Conservation (phyloP, 2,113 vertebrate genomes). For the Atlantisia rogersi region DNA sequence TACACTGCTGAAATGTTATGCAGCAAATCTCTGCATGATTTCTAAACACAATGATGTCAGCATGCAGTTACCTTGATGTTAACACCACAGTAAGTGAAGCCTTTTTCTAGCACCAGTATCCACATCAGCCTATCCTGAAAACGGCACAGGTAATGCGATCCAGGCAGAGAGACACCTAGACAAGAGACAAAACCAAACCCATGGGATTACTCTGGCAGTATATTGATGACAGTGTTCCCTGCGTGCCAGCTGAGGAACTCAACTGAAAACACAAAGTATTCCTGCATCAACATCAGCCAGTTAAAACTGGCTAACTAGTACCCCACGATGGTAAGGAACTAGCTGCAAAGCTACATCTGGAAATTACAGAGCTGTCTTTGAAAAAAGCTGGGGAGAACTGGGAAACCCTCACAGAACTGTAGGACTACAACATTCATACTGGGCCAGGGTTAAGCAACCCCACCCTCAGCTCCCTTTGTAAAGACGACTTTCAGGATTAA, state of each 20-base stretch:
- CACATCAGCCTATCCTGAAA: slow-evolving; percentile 96
- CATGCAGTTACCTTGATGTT: slow-evolving; percentile 89
- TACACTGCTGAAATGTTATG: background rate
- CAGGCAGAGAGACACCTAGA: slow-evolving; percentile 87
- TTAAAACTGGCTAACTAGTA: background rate
- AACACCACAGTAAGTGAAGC: slow-evolving; percentile 93
- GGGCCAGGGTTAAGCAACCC: background rate
- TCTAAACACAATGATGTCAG: background rate
- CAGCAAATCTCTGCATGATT: background rate
- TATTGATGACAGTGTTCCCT: background rate
- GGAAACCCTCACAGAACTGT: background rate
- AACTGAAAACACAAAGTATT: background rate
- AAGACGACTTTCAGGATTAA: background rate
- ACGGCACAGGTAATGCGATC: slow-evolving; percentile 94
- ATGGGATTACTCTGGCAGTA: background rate
- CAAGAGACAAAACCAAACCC: background rate
- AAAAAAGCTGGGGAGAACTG: background rate
- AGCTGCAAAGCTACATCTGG: background rate
- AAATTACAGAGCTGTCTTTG: background rate
- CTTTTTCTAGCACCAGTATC: slow-evolving; percentile 92
- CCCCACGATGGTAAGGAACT: background rate
- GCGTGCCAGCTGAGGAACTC: background rate
- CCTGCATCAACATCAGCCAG: background rate
- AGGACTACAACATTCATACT: background rate
- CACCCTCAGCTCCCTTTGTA: background rate